phyloP scores from a whole-genome alignment of 2,113 vertebrate genomes.

The Pollachius pollachius region DNA sequence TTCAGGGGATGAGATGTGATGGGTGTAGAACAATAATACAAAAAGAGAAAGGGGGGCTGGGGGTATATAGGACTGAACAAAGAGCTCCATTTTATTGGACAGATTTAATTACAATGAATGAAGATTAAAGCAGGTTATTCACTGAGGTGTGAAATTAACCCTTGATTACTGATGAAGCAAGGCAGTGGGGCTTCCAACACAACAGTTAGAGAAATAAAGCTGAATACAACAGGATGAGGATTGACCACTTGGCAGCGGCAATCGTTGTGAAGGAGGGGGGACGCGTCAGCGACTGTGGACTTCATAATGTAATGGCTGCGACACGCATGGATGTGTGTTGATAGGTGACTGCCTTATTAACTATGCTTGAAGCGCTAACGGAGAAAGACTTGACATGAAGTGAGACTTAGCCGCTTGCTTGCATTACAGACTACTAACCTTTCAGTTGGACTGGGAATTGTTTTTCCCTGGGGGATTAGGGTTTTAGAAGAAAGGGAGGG shows the following conservation, averaged over 20 bases:
- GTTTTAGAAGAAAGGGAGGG: slow-evolving; percentile 19
- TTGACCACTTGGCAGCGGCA: slow-evolving; percentile 60
- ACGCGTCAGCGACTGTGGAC: slow-evolving; percentile 4
- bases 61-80: slow-evolving; percentile 86
- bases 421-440: slow-evolving; percentile 70
- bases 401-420: slow-evolving; percentile 68
- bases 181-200: slow-evolving; percentile 58
- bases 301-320: slow-evolving; percentile 42
- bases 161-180: slow-evolving; percentile 89
- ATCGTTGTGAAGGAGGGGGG: slow-evolving; percentile 55
- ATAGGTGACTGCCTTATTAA: slow-evolving; percentile 66
- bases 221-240: slow-evolving; percentile 30
- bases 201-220: slow-evolving; percentile 45
- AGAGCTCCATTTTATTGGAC: slow-evolving; percentile 96
- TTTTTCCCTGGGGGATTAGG: slow-evolving; percentile 45
- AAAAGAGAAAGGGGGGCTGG: slow-evolving; percentile 21
- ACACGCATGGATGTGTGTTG: slow-evolving; percentile 39
- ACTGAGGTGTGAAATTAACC: slow-evolving; percentile 99
- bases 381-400: slow-evolving; percentile 59
- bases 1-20: slow-evolving; percentile 95
- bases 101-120: slow-evolving; percentile 99
- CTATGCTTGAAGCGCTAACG: slow-evolving; percentile 53
- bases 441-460: slow-evolving; percentile 44
- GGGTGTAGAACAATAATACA: slow-evolving; percentile 90
- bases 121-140: slow-evolving; percentile 96